Percentiles rank a stretch among this genome's conserved stretches.
Evolutionary conservation across 2,113 vertebrate genomes (phyloP).

Genomic region (Rissa tridactyla): DNA sequence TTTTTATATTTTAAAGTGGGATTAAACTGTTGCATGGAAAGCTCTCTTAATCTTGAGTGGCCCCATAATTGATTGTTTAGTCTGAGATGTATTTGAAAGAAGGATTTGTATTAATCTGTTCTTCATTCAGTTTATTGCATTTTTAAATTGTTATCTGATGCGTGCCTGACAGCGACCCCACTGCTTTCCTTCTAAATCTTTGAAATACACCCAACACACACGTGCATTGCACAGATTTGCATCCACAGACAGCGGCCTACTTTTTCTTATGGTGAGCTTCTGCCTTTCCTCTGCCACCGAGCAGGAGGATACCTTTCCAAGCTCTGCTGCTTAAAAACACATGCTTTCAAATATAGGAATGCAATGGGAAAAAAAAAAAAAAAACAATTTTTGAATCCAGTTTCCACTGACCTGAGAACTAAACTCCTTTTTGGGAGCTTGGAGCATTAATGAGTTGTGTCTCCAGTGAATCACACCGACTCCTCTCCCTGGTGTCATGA

Average conservation of each 20-base stretch:
- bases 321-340: not conserved
- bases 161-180: not conserved
- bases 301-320: not conserved
- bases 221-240: not conserved
- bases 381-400: not conserved
- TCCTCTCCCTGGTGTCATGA: not conserved
- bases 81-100: not conserved
- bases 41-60: not conserved
- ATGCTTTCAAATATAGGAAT: not conserved
- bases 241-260: not conserved
- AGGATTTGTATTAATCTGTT: constrained; percentile 24
- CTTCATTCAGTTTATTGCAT: not conserved
- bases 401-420: not conserved
- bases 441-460: not conserved
- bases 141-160: not conserved
- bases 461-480: fast-evolving
- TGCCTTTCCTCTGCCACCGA: not conserved
- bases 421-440: not conserved
- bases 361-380: not conserved
- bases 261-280: not conserved
- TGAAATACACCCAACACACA: not conserved
- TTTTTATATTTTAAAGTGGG: not conserved
- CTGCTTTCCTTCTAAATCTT: not conserved
- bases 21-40: not conserved
- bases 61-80: not conserved